Conservation (phyloP, 2,888 invertebrate species). For the Dolichopus griseipennis region DNA sequence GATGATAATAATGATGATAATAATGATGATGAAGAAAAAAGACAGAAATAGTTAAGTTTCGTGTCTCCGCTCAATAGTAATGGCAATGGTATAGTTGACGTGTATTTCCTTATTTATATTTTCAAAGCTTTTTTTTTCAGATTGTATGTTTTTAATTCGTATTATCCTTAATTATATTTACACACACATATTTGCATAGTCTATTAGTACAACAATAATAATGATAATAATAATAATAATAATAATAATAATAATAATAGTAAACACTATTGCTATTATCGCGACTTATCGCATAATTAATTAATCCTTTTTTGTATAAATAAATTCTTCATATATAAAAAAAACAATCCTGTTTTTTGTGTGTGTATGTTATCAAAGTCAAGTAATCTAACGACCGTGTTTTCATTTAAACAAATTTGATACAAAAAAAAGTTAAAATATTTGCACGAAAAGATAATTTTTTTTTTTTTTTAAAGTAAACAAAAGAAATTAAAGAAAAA, state of each 20-base stretch:
- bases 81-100: too few species aligned
- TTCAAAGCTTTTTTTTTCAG: too few species aligned
- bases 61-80: too few species aligned
- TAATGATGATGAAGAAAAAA: too few species aligned
- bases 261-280: not conserved
- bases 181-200: too few species aligned
- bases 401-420: constrained; percentile 16
- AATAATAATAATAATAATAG: not conserved
- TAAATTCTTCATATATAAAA: not conserved
- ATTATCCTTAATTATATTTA: too few species aligned
- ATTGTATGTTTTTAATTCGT: too few species aligned
- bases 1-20: too few species aligned
- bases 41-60: too few species aligned
- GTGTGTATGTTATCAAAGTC: constrained; percentile 12
- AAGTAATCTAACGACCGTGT: constrained; percentile 16
- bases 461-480: not conserved
- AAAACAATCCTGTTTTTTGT: not conserved
- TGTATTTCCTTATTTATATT: too few species aligned
- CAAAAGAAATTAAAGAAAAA: not conserved
- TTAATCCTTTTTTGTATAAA: not conserved
- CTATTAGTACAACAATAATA: too few species aligned
- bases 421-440: constrained; percentile 2
- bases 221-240: not conserved
- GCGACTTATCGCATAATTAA: constrained; percentile 4
- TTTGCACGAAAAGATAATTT: not conserved